phyloP scores from a whole-genome alignment of 2,888 invertebrate species.

The Tenthredo scrophulariae region DNA sequence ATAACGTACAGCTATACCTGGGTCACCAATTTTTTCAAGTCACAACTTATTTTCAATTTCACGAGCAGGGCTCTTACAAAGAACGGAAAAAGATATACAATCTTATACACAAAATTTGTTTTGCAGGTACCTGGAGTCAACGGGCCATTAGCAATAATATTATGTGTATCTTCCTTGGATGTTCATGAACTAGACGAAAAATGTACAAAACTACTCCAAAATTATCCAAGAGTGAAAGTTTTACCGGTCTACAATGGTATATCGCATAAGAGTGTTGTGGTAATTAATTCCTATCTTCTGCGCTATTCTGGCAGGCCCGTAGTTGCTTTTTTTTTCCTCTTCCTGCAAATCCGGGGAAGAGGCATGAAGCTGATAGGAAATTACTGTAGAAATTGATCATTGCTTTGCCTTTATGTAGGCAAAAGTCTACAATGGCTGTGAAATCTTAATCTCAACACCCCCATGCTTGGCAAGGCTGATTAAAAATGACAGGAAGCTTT shows the following conservation, averaged over 20 bases:
- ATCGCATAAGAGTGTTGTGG: conserved; percentile 66
- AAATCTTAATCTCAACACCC: conserved; percentile 87
- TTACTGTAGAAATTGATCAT: not conserved
- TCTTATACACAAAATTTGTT: conserved; percentile 41
- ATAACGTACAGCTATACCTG: conserved; percentile 61
- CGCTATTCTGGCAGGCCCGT: not conserved
- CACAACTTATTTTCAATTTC: not conserved
- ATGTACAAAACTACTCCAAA: conserved; percentile 63
- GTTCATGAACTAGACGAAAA: conserved; percentile 64
- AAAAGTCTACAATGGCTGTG: conserved; percentile 82
- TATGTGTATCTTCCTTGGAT: conserved; percentile 80
- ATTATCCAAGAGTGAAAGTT: conserved; percentile 61
- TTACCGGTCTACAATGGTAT: conserved; percentile 71
- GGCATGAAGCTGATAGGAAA: not conserved
- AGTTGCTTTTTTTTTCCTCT: not conserved
- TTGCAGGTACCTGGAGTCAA: conserved; percentile 71
- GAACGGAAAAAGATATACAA: conserved; percentile 57
- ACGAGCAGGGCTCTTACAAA: too few species aligned
- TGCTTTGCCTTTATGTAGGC: conserved; percentile 61
- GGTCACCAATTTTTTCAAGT: not conserved
- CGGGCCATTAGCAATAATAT: conserved; percentile 84
- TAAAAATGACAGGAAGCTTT: conserved; percentile 76
- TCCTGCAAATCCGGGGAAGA: conserved; percentile 27
- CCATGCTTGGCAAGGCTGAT: conserved; percentile 80
- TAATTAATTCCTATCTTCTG: conserved; percentile 61